These are phyloP conservation scores for Proales similis DNA, from an alignment of 1,140 invertebrate genomes.

Conservation along the genomic window DNA sequence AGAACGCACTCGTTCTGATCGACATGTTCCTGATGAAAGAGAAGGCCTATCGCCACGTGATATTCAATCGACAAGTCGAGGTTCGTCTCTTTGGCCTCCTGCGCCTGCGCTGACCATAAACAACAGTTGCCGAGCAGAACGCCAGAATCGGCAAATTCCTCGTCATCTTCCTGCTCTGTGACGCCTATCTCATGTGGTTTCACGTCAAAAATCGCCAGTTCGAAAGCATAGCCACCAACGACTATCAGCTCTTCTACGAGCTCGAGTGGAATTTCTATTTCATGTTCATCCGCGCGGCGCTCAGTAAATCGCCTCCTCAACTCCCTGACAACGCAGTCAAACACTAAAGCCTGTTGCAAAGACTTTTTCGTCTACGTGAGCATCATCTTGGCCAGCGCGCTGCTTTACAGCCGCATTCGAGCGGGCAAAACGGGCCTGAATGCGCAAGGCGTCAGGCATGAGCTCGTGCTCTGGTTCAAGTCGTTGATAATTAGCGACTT, in stretches of 20 bases:
- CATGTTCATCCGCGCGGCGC: conserved; percentile 10
- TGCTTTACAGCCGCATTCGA: too few relatives aligned
- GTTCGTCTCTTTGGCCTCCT: neutral
- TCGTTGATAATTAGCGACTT: conserved; percentile 26
- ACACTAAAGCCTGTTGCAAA: too few relatives aligned
- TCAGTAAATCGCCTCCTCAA: too few relatives aligned
- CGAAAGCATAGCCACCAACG: conserved; percentile 30
- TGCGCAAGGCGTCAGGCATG: too few relatives aligned
- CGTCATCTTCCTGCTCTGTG: conserved; percentile 18
- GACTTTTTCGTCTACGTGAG: too few relatives aligned
- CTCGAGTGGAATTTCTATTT: conserved; percentile 36
- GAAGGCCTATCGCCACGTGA: conserved; percentile 27
- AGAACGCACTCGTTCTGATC: conserved; percentile 2
- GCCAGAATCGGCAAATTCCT: conserved; percentile 1
- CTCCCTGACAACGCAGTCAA: too few relatives aligned
- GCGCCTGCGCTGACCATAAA: neutral
- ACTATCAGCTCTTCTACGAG: conserved; percentile 32
- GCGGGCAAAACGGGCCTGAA: too few relatives aligned
- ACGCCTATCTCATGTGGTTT: conserved; percentile 35
- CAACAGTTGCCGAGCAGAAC: neutral
- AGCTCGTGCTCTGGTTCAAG: too few relatives aligned
- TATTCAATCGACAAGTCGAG: conserved; percentile 12
- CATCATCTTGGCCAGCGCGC: too few relatives aligned
- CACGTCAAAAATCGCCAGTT: conserved; percentile 34
- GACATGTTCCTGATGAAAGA: conserved; percentile 25